Conservation (phyloP, 2,113 vertebrate species). For the Mormoops blainvillei region DNA sequence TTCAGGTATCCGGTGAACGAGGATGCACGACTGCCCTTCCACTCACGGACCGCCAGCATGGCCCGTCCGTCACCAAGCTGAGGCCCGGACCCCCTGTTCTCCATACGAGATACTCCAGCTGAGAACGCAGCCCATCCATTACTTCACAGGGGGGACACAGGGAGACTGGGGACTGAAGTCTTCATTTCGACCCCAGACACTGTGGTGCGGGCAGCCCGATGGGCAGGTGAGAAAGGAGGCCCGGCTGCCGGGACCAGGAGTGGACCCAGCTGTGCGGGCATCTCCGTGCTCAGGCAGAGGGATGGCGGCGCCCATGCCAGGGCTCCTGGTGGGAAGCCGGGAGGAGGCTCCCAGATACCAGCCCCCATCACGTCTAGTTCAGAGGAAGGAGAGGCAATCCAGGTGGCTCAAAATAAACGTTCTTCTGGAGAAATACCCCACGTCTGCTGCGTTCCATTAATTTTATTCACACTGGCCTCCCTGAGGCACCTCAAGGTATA, state of each 20-base stretch:
- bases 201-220: accelerated
- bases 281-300: background rate
- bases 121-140: background rate
- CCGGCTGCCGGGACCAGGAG: background rate
- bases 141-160: background rate
- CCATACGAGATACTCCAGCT: background rate
- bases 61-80: background rate
- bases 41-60: accelerated
- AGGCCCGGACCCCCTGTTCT: background rate
- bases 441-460: accelerated
- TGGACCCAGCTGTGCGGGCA: accelerated
- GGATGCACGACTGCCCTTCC: background rate
- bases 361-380: accelerated
- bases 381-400: accelerated
- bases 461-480: background rate
- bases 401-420: accelerated
- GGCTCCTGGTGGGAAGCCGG: accelerated
- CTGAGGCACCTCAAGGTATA: background rate
- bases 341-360: accelerated
- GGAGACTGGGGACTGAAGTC: accelerated
- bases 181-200: accelerated
- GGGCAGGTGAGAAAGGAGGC: background rate
- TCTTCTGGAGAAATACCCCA: background rate
- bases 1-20: background rate
- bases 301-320: accelerated